A percentile compares a stretch with the other conserved stretches of the same genome.
Evolutionary conservation across 2,113 vertebrate genomes (phyloP).

Genomic region (Nansenia antarctica): DNA sequence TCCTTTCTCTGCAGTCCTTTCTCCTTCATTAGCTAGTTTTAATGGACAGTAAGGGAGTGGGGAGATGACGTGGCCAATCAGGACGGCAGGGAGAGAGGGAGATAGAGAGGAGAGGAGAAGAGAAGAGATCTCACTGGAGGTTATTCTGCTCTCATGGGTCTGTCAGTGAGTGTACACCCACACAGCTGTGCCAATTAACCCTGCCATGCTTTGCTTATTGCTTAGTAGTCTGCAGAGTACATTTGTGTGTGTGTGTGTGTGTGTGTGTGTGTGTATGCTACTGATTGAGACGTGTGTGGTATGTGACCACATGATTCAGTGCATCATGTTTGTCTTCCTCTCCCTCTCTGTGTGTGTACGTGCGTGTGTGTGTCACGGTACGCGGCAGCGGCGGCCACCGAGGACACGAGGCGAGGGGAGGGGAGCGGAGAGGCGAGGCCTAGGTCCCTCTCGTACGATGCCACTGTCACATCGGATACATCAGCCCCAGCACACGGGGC

Average conservation of each 20-base stretch:
- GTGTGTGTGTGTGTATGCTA: no score
- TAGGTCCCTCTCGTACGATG: conserved; percentile 58
- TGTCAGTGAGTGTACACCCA: conserved; percentile 59
- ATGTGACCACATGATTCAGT: neutral
- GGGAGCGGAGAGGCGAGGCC: conserved; percentile 23
- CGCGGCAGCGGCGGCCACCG: conserved; percentile 41
- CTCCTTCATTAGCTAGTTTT: no score
- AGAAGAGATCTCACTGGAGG: conserved; percentile 43
- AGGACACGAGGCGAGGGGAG: conserved; percentile 40
- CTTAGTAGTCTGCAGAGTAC: neutral
- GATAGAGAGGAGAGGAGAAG: conserved; percentile 42
- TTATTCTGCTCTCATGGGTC: conserved; percentile 70
- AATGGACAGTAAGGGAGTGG: no score
- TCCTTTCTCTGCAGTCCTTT: no score
- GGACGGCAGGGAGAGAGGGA: neutral
- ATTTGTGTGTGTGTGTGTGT: conserved; percentile 4
- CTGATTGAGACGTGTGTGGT: no score
- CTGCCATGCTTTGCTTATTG: conserved; percentile 7
- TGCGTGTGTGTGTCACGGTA: conserved; percentile 1
- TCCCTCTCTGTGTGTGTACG: neutral
- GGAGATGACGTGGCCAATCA: no score
- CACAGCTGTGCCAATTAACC: conserved; percentile 68
- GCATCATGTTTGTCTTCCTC: neutral
- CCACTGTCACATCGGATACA: conserved; percentile 70
- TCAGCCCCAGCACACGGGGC: conserved; percentile 45